Base-by-base conservation (phyloP, 1,140 invertebrate species). In the Phymorhynchus buccinoides region DNA sequence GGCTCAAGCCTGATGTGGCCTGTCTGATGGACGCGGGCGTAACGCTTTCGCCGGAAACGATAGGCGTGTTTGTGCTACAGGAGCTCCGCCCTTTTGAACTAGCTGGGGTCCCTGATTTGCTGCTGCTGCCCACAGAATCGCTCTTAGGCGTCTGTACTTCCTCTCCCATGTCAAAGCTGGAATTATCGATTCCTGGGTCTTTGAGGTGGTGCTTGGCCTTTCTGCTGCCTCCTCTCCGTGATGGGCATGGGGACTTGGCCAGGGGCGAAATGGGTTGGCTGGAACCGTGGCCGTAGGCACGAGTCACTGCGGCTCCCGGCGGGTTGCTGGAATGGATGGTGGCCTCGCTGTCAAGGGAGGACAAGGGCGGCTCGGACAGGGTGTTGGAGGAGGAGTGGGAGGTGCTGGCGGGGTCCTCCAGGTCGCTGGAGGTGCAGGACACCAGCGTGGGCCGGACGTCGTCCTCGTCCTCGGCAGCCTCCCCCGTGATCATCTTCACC, bases 401-500 rank as follows among this genome's bases (percentile, higher is more conserved):
- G 30, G 81, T 78, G 18, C 71, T 82, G 18, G 81, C 62, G 14
- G 77, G 79, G 73, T 85, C 80, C 14, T 87, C 88, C 56, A 85
- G 81, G 18, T 88, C 86, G 35, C 86, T 85, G 42, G 88, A 88
- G 32, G 83, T 83, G 83, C 84, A 87, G 42, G 86, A 83, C 68
- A 79, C 84, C 37, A 89, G 56, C 41, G 88, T 89, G 16, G 88
- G 88, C 62, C 80, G 83, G 9, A 89, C 86, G 68, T 88, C 86
- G 52, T 90, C 89, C 52, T 91, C 90, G 18, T 89, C 89, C 18
- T 91, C 90, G 32, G 88, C 88, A 52, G 87, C 87, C 39, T 88
- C 89, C 18, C 90, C 90, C 0, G 89, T 91, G 52, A 91, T 91
- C 68, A 88, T 88, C 41, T 89, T 89, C 37, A 91, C 90, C 75